phyloP scores from a whole-genome alignment of 2,797 vertebrate species.

The Anas georgica region DNA sequence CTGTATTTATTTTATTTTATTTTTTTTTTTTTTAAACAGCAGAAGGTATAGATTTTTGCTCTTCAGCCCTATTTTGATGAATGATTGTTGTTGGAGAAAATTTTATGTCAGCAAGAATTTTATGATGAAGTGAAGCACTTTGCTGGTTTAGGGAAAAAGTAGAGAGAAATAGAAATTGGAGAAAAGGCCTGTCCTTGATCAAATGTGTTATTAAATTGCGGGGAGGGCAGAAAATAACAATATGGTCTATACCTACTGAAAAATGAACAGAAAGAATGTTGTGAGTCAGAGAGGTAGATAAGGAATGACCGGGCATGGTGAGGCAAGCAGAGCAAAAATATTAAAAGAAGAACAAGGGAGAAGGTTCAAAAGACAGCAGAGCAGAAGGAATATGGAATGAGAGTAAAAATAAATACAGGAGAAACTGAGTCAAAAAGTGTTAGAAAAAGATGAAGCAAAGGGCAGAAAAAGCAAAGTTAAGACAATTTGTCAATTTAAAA shows the following conservation, averaged over 20 bases:
- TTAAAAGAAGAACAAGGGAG: neutral
- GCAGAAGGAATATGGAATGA: neutral
- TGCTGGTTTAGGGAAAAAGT: neutral
- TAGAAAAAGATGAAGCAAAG: neutral
- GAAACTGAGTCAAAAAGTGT: neutral
- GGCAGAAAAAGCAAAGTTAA: neutral
- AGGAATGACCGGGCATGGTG: neutral
- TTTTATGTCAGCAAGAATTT: neutral
- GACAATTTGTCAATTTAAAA: rapidly evolving
- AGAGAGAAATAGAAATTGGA: neutral
- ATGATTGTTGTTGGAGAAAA: neutral
- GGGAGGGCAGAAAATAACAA: neutral
- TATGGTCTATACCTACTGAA: neutral
- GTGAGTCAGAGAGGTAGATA: neutral
- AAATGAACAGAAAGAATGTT: neutral
- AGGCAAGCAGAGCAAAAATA: neutral
- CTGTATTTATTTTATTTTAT: neutral
- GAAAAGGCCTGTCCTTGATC: neutral
- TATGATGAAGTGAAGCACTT: neutral
- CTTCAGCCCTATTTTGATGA: neutral
- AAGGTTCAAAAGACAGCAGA: neutral
- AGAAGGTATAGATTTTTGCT: neutral
- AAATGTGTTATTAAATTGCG: neutral
- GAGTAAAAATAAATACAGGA: neutral
- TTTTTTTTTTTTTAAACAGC: neutral